phyloP scores from a whole-genome alignment of 2,888 invertebrate species.

The Pollenia griseotomentosa region DNA sequence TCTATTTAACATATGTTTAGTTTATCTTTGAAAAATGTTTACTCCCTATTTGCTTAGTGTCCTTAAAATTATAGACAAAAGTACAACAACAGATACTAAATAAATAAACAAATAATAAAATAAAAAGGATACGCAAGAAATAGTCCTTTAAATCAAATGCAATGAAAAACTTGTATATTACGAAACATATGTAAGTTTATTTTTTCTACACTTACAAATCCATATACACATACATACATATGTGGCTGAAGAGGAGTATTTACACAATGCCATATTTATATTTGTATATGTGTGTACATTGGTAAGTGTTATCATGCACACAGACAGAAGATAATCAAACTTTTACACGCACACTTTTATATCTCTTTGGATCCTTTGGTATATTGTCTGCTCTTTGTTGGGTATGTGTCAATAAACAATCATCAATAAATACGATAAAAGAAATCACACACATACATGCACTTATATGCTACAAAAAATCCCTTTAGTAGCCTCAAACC shows the following conservation, averaged over 20 bases:
- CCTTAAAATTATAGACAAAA: not conserved
- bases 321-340: not conserved
- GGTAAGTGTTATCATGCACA: not conserved
- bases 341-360: not conserved
- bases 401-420: slow-evolving; percentile 57
- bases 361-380: slow-evolving; percentile 12
- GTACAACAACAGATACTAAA: slow-evolving; percentile 27
- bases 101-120: slow-evolving; percentile 23
- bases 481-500: slow-evolving; percentile 3
- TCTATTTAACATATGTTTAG: not conserved
- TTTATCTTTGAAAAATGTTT: slow-evolving; percentile 6
- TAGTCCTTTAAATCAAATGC: slow-evolving; percentile 26
- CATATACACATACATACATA: not conserved
- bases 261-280: slow-evolving; percentile 4
- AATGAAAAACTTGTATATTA: slow-evolving; percentile 38
- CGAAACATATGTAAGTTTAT: slow-evolving; percentile 48
- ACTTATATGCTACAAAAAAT: slow-evolving; percentile 8
- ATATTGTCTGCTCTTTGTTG: slow-evolving; percentile 53
- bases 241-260: not conserved
- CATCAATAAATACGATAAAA: slow-evolving; percentile 47
- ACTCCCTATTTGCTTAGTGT: slow-evolving; percentile 12
- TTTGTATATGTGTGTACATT: too few relatives aligned
- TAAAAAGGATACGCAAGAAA: slow-evolving; percentile 26
- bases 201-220: not conserved
- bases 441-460: not conserved